A percentile compares a stretch with the other conserved stretches of the same genome.
Evolutionary conservation across 2,888 invertebrate species (phyloP).

Genomic region (Megamerina dolium): DNA sequence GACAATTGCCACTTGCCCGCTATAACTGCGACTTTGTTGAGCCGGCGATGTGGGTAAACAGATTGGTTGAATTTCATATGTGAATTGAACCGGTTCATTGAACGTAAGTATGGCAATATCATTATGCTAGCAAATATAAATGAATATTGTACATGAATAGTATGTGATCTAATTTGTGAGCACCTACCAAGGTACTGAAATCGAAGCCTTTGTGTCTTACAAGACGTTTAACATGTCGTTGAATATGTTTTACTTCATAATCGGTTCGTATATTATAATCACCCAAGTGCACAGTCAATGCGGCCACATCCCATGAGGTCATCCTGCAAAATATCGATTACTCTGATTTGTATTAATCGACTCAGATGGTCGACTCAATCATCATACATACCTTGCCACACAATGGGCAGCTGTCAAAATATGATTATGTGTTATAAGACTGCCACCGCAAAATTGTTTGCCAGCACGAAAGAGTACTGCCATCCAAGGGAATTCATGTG

Average conservation of each 20-base stretch:
- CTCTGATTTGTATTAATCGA: background rate
- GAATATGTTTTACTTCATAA: slow-evolving; percentile 68
- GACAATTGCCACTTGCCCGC: slow-evolving; percentile 69
- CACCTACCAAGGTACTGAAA: slow-evolving; percentile 67
- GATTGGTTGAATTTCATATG: slow-evolving; percentile 67
- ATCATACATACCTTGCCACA: slow-evolving; percentile 75
- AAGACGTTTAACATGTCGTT: slow-evolving; percentile 72
- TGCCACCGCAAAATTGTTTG: slow-evolving; percentile 84
- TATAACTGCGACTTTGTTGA: slow-evolving; percentile 54
- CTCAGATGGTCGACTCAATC: background rate
- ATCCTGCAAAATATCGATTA: slow-evolving; percentile 55
- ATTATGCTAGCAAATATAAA: slow-evolving; percentile 58
- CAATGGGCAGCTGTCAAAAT: slow-evolving; percentile 84
- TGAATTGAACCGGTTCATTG: slow-evolving; percentile 68
- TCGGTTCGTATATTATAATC: slow-evolving; percentile 76
- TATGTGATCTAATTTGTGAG: background rate
- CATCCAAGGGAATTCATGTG: slow-evolving; percentile 82
- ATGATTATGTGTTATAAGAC: slow-evolving; percentile 66
- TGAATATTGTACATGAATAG: too few species aligned
- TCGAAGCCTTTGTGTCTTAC: slow-evolving; percentile 82
- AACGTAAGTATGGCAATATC: slow-evolving; percentile 77
- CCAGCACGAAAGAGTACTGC: slow-evolving; percentile 77
- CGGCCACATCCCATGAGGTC: slow-evolving; percentile 83
- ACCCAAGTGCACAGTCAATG: slow-evolving; percentile 72
- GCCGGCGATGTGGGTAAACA: slow-evolving; percentile 60